Conservation (phyloP, 2,113 vertebrate genomes). For the Dasyprocta punctata region DNA sequence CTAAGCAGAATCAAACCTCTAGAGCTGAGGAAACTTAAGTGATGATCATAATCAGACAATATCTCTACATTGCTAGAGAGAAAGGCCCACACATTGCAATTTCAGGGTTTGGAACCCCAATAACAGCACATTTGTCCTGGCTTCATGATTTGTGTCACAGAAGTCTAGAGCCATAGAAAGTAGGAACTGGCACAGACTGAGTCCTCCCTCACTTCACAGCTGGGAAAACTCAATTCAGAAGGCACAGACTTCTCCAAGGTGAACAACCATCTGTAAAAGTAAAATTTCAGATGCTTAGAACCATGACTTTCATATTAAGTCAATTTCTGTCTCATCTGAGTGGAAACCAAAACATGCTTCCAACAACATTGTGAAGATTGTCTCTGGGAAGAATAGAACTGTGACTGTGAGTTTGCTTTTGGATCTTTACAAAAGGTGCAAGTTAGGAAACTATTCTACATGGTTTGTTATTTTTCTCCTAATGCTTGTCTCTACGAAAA, state of each 20-base stretch:
- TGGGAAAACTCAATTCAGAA: neutral
- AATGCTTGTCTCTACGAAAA: neutral
- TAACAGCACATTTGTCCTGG: accelerated
- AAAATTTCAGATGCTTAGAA: neutral
- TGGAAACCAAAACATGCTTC: neutral
- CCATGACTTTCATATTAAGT: neutral
- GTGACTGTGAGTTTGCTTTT: neutral
- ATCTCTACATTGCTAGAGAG: neutral
- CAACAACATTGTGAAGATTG: neutral
- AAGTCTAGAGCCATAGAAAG: neutral
- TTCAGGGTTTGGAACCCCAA: neutral
- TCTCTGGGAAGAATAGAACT: neutral
- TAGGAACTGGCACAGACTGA: neutral
- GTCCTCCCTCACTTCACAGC: neutral
- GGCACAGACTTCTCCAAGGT: neutral
- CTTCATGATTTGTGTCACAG: neutral
- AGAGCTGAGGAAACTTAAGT: neutral
- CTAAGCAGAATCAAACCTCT: conserved; percentile 44
- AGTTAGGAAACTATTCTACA: neutral
- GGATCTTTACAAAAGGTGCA: neutral
- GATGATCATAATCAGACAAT: neutral
- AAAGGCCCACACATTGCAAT: neutral
- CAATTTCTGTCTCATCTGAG: neutral
- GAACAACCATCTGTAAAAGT: neutral
- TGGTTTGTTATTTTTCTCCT: neutral